Percentiles rank a stretch among this genome's conserved stretches.
Evolutionary conservation across 2,113 vertebrate genomes (phyloP).

Genomic region (Glaucidium brasilianum): DNA sequence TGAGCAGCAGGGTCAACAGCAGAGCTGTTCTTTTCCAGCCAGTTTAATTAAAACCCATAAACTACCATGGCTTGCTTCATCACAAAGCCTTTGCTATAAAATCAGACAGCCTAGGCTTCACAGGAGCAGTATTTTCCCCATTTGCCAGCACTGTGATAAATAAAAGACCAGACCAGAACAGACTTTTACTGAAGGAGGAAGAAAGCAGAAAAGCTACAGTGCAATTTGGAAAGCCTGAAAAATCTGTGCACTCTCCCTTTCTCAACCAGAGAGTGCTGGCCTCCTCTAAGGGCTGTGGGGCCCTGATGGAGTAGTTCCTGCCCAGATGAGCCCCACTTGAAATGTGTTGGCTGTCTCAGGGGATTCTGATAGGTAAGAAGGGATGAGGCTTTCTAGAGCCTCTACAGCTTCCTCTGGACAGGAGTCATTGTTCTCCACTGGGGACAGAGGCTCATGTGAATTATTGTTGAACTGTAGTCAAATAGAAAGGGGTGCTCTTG

Average conservation of each 20-base stretch:
- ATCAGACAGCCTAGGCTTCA: neutral
- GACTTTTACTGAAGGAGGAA: neutral
- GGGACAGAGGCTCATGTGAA: neutral
- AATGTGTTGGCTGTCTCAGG: neutral
- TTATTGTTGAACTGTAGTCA: neutral
- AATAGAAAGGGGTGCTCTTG: neutral
- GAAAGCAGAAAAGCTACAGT: neutral
- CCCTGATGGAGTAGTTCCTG: neutral
- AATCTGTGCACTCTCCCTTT: neutral
- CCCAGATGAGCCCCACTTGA: neutral
- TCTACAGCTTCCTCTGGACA: neutral
- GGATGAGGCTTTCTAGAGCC: neutral
- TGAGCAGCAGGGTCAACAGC: neutral
- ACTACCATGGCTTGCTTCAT: neutral
- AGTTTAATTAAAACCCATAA: conserved; percentile 40
- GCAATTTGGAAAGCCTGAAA: neutral
- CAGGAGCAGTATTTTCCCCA: neutral
- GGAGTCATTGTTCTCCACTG: neutral
- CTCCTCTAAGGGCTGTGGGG: neutral
- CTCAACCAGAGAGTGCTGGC: neutral
- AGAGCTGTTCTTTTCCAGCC: neutral
- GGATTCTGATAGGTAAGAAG: neutral
- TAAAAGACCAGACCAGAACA: neutral
- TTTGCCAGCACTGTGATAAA: neutral
- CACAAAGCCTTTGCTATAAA: neutral